These are phyloP conservation scores for Sinocyclocheilus anshuiensis DNA, from an alignment of 2,113 vertebrate genomes.

Conservation along the genomic window DNA sequence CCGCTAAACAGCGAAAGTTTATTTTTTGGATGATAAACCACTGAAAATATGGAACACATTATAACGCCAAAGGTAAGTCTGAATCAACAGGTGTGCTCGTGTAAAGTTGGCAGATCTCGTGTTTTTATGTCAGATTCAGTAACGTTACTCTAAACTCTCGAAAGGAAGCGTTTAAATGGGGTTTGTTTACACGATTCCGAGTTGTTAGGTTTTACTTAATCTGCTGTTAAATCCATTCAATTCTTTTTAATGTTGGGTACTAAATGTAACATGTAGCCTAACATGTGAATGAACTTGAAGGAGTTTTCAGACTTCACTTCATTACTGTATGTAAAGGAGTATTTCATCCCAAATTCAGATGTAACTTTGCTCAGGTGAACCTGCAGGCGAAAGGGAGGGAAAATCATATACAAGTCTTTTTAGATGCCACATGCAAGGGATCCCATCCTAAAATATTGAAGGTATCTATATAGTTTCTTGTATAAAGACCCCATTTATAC, in stretches of 20 bases:
- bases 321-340: neutral
- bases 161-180: neutral
- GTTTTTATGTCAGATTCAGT: neutral
- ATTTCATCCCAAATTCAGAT: neutral
- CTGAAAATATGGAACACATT: conserved; percentile 55
- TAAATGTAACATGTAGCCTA: neutral
- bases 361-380: neutral
- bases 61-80: conserved; percentile 57
- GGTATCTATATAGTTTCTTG: neutral
- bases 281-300: neutral
- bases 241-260: neutral
- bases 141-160: neutral
- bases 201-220: neutral
- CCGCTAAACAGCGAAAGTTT: neutral
- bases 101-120: neutral
- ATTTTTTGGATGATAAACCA: neutral
- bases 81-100: neutral
- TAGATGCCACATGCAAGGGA: neutral
- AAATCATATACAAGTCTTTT: neutral
- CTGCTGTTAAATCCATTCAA: neutral
- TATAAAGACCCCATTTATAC: neutral
- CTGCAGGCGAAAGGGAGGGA: neutral
- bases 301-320: neutral
- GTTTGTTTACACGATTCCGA: neutral
- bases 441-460: neutral